Evolutionary conservation across 2,888 invertebrate genomes (phyloP), one percentile per base, ranked within the genome.

Genomic region (Oscheius sp.): DNA sequence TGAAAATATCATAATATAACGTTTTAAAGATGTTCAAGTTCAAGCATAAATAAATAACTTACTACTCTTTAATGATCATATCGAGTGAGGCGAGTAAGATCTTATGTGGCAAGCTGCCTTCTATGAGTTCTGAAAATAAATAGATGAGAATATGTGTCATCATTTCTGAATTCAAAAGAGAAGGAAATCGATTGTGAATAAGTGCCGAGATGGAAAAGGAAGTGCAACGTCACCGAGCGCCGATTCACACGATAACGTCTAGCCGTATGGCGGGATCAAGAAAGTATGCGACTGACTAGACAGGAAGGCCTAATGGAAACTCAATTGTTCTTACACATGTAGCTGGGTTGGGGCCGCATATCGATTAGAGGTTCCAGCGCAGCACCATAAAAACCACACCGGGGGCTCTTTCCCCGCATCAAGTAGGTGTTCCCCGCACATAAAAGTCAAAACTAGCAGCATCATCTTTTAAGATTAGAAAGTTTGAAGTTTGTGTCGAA

Each of bases 31-130:
- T 48, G 33, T 37, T 33, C 17, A 58, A 42, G 23, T 31, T 53
- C 27, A 58, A 58, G 23, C 12, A 42, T 3, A 20, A 37, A 20
- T n/a, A n/a, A 50, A 27, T 33, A 64, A 64, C 64, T 33, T 25
- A 65, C 65, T 65, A 65, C 37, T 65, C 65, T 34, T 65, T 65
- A 27, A 65, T 65, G 17, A 65, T 65, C 65, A 65, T 65, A 29
- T 33, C 52, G 42, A 42, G 15, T 45, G 8, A 52, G 10, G 25
- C 29, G 17, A 42, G 25, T 12, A 12, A 12, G 12, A 42, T 42
- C n/a, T 52, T 23, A n/a, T n/a, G 6, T 23, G 48, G 12, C 25
- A 4, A 12, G 48, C 25, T 48, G 48, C 25, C 25, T 15, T 5
- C 25, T 48, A 48, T 23, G 20, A 25, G n/a, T 3, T 25, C 48